Evolutionary conservation across 1,140 invertebrate genomes (phyloP), one percentile per base, ranked within the genome.

Genomic region (Eumaeus atala): DNA sequence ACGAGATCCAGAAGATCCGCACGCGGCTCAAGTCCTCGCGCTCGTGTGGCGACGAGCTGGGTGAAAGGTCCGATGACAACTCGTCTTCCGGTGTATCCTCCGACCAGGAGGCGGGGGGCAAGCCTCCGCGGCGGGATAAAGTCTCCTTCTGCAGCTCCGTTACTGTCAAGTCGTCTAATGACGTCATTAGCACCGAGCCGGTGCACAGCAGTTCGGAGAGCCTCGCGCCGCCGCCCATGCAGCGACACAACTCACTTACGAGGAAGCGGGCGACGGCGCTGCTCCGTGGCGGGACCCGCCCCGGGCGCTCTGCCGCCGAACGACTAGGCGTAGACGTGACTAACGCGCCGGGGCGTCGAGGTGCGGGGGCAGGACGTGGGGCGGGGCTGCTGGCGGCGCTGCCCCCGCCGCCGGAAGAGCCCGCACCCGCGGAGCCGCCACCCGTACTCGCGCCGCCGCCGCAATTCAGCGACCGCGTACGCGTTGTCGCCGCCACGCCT

Each of bases 61-160:
- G 91, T 91, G 38, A 14, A n/a, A 11, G 38, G 10, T 94, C 95
- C 75, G 93, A 93, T 34, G 95, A 96, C 77, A 96, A 95, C 78
- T 95, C 93, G 56, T 95, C 94, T 8, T 95, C 93, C 48, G 95
- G 94, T 0, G 94, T 96, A 0, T 95, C 94, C 56, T 95, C 94
- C 21, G 95, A 96, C 74, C 94, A 96, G 71, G 95, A 95, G 68
- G 79, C 82, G 47, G 72, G 72, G 50, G 72, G 21, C 21, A 28
- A 28, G 21, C 21, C 70, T 54, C 64, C 71, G 51, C 67, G 82
- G 4, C 79, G 83, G 37, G 87, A 88, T 72, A 87, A 87, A 66
- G 87, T 88, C 12, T 88, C 87, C 28, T 88, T 88, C 77, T 87
- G 82, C 67, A 74, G 66, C 58, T 87, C 83, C 52, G 87, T 88